Percentiles rank a stretch among this genome's conserved stretches.
phyloP scores from a whole-genome alignment of 2,113 vertebrate genomes.

The Chamaea fasciata region DNA sequence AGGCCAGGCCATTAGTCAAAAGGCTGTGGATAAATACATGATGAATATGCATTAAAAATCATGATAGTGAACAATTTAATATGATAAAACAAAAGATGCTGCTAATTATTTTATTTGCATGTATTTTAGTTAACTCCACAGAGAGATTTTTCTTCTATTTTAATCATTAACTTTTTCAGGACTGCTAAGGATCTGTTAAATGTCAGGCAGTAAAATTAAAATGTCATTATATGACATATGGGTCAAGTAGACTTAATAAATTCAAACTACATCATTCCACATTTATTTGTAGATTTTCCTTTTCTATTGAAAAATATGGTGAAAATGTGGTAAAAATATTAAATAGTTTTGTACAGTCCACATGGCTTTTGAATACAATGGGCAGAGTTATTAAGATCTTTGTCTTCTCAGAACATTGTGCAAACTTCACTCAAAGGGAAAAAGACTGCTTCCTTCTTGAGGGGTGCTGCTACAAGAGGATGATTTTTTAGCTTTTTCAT shows the following conservation, averaged over 20 bases:
- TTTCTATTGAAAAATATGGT: neutral
- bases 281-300: neutral
- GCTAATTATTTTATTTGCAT: slow-evolving; percentile 28
- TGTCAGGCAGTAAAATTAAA: slow-evolving; percentile 74
- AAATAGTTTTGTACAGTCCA: neutral
- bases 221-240: slow-evolving; percentile 61
- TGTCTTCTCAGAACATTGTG: neutral
- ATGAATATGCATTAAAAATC: slow-evolving; percentile 44
- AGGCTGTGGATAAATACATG: slow-evolving; percentile 2
- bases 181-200: slow-evolving; percentile 65
- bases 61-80: neutral
- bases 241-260: slow-evolving; percentile 68
- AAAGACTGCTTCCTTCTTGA: neutral
- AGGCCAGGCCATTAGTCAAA: neutral
- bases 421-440: slow-evolving; percentile 5
- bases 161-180: slow-evolving; percentile 45
- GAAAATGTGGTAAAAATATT: neutral
- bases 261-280: slow-evolving; percentile 37
- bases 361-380: neutral
- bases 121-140: slow-evolving; percentile 5
- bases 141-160: neutral
- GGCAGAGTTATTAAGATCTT: neutral
- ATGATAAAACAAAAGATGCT: neutral
- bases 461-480: neutral
- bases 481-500: slow-evolving; percentile 6